Base-by-base conservation (phyloP, 2,797 vertebrate genomes). In the Naso thynnoides region DNA sequence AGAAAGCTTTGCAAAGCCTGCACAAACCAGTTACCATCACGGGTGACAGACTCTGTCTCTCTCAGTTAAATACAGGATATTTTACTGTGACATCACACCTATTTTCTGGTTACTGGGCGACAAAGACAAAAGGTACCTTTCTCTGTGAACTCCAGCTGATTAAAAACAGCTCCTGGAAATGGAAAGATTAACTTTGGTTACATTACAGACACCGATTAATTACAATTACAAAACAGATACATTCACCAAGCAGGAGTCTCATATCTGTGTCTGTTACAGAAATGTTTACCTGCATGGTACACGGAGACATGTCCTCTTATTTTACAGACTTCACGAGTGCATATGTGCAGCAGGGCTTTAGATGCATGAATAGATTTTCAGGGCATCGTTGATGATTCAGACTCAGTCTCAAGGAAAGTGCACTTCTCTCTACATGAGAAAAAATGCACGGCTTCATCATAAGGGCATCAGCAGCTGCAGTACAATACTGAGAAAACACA, bases 371-470 rank as follows among this genome's bases (percentile, higher is more conserved):
- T 78, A 74, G 70, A 67, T 82, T 66, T 76, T 54, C 48, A 41
- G 33, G 26, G 18, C 49, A 76, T 79, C 84, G 80, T 84, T 76
- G 77, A 81, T 78, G 76, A 88, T 66, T 86, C 86, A 83, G 71
- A 42, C 39, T 50, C 39, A 33, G 61, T 58, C 65, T 84, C 78
- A 84, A 79, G 55, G 76, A 86, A 78, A 91, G 83, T 84, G 85
- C 82, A 67, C 61, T 79, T 77, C 60, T 76, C 70, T 89, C 73
- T 83, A 73, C 81, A 53, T 65, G 75, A 76, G 42, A 68, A 79
- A 86, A 83, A 86, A 86, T 79, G 56, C 84, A 60, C 45, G 47
- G 74, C 54, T 84, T 78, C 79, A 81, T 80, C 67, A 83, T 59
- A 6, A 67, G 83, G 73, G 78, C 79, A 79, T 71, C 82, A 54